A percentile compares a stretch with the other conserved stretches of the same genome.
Conservation (phyloP, 2,113 vertebrate genomes). For the Naja naja region DNA sequence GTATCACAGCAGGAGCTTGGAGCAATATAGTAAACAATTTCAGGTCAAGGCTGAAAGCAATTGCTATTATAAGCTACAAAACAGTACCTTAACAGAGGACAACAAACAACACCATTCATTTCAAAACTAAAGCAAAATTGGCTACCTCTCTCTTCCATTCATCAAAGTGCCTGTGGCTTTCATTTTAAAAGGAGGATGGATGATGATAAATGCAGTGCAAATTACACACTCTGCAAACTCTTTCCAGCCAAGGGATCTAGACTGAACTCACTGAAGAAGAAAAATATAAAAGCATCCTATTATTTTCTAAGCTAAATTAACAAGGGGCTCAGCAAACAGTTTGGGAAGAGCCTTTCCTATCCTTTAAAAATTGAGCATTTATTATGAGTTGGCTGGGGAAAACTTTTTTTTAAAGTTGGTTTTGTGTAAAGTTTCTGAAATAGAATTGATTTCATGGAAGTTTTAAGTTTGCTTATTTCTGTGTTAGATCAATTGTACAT, state of each 20-base stretch:
- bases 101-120: not conserved
- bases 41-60: not conserved
- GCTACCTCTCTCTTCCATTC: not conserved
- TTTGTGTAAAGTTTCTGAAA: not conserved
- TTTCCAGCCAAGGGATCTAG: not conserved
- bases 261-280: not conserved
- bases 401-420: not conserved
- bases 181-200: not conserved
- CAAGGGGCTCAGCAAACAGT: not conserved
- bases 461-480: not conserved
- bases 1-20: not conserved
- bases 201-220: not conserved
- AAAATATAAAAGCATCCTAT: not conserved
- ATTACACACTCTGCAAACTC: not conserved
- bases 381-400: not conserved
- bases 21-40: not conserved
- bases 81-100: not conserved
- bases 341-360: not conserved
- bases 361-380: not conserved
- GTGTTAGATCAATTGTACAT: not conserved
- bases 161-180: constrained; percentile 5
- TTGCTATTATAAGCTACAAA: not conserved
- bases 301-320: not conserved
- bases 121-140: constrained; percentile 26
- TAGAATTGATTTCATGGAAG: not conserved